These are phyloP conservation scores for Morphnarchus princeps DNA, from an alignment of 2,113 vertebrate genomes.

Conservation along the genomic window DNA sequence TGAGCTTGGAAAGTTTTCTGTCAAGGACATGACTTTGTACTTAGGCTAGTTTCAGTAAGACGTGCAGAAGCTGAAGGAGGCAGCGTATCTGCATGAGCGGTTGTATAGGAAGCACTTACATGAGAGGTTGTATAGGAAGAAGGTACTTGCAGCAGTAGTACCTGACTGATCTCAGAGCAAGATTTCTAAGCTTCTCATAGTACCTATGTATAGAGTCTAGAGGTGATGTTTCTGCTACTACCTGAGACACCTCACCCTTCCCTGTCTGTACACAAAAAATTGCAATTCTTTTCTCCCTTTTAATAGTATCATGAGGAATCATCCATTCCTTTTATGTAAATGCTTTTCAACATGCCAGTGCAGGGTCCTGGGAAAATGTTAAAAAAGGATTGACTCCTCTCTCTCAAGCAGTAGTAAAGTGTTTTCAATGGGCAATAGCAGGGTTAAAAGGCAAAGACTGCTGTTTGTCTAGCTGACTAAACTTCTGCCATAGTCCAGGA, in stretches of 20 bases:
- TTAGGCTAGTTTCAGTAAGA: background rate
- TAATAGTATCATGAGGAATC: background rate
- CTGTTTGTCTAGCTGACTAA: background rate
- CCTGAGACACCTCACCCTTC: background rate
- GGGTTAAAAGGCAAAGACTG: background rate
- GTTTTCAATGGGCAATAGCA: background rate
- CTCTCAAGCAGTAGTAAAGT: background rate
- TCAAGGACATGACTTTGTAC: background rate
- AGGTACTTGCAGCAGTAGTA: background rate
- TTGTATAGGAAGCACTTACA: background rate
- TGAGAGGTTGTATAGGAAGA: background rate
- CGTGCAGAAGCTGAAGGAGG: background rate
- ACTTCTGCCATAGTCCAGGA: background rate
- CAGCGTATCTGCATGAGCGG: background rate
- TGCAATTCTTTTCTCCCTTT: background rate
- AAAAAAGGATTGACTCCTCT: background rate
- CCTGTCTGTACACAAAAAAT: background rate
- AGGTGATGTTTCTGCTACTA: background rate
- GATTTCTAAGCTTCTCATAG: background rate
- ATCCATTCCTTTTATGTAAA: background rate
- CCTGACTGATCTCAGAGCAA: background rate
- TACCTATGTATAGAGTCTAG: background rate
- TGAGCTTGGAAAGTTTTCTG: background rate
- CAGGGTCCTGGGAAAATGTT: background rate
- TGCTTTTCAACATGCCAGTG: background rate